phyloP scores from a whole-genome alignment of 2,888 invertebrate genomes.

The Drosophila parthenogenetica region DNA sequence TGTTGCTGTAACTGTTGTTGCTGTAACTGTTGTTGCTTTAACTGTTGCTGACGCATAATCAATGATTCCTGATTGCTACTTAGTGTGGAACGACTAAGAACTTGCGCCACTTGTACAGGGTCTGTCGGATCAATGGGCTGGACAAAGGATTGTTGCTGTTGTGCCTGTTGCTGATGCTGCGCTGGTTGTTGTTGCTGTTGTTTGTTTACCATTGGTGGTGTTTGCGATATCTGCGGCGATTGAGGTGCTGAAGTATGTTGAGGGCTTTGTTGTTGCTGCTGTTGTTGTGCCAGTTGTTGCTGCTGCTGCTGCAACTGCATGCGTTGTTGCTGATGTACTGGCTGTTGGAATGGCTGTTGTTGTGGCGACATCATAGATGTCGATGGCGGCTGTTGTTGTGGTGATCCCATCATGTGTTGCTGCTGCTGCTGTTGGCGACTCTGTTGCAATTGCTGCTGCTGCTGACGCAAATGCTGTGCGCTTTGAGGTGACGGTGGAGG shows the following conservation, averaged over 20 bases:
- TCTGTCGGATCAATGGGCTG: constrained; percentile 84
- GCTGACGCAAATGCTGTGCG: constrained; percentile 81
- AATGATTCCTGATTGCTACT: constrained; percentile 84
- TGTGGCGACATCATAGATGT: constrained; percentile 67
- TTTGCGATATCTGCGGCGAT: constrained; percentile 80
- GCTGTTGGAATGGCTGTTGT: constrained; percentile 82
- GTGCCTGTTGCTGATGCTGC: constrained; percentile 66
- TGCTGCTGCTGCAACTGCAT: constrained; percentile 75
- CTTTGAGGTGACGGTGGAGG: constrained; percentile 83
- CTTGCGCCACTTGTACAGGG: constrained; percentile 84
- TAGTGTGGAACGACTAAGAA: constrained; percentile 82
- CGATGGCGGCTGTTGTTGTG: constrained; percentile 62
- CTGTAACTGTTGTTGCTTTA: constrained; percentile 80
- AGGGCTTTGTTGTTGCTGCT: constrained; percentile 80
- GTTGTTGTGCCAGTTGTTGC: constrained; percentile 74
- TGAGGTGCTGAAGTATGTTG: constrained; percentile 80
- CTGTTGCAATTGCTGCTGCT: constrained; percentile 62
- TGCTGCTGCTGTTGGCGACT: constrained; percentile 77
- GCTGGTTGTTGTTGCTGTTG: constrained; percentile 66
- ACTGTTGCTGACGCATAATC: constrained; percentile 83
- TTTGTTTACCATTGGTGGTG: constrained; percentile 77
- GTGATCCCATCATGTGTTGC: constrained; percentile 73
- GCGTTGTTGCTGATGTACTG: constrained; percentile 78
- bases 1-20: constrained; percentile 77
- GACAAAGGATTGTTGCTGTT: constrained; percentile 75